Base-by-base conservation (phyloP, 2,797 vertebrate genomes). In the Neosilurus hyrtlii region DNA sequence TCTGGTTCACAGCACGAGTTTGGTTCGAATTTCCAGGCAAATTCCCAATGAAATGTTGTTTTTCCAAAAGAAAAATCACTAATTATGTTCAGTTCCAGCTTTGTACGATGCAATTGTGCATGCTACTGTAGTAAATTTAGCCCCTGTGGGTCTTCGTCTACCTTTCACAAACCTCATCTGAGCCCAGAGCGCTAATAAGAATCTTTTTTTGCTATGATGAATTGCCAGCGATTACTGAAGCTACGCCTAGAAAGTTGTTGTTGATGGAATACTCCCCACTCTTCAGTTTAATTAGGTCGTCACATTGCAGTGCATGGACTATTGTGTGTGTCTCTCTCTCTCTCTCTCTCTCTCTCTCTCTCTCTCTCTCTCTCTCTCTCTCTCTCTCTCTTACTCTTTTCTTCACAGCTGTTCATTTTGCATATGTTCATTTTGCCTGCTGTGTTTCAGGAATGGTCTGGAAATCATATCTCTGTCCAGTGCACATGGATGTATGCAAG, bases 271-370 rank as follows among this genome's bases (percentile, higher is more conserved):
- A 74, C 5, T 82, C 16, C 52, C 56, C 57, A 57, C 52, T 62
- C 74, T 67, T 52, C 57, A 54, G 65, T 73, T 35, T 68, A 86
- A 74, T 70, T 85, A 85, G 86, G 85, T 81, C 87, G 59, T 84
- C 82, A 77, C 62, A 72, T 79, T 79, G 77, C 79, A 83, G 70
- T 67, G 59, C 78, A 80, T 84, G 63, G 80, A 74, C 83, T 52
- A 79, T 80, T 85, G 30, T 74, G 43, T 65, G 9, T 62, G 71
- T 70, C 43, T 54, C 57, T 82, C 30, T 68, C 61, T 62, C 35
- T 76, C 66, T 75, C 61, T 84, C 68, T 80, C 57, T 43, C 56
- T 65, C 81, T 75, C 76, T 75, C 75, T 82, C 80, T 73, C 80
- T 68, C 84, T 49, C 65, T 49, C 72, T 73, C 54, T 79, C 30